Percentiles rank a stretch among this genome's conserved stretches.
These are phyloP conservation scores for Lepidocolaptes lacrymiger DNA, from an alignment of 2,797 vertebrate species.

Conservation along the genomic window DNA sequence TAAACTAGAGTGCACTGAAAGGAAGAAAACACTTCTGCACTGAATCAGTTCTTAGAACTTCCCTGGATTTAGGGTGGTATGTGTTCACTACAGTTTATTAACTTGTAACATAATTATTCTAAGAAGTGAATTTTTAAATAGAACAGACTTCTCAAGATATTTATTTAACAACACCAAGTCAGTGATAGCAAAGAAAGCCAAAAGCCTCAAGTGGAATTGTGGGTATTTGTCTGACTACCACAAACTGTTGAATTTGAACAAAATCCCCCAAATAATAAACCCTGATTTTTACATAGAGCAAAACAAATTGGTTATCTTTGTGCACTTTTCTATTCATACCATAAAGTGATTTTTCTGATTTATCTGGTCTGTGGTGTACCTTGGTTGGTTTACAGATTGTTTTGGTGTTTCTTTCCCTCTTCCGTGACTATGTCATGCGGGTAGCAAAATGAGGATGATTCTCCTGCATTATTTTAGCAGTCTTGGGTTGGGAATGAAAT, in stretches of 20 bases:
- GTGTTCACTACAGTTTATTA: neutral
- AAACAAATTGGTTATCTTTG: neutral
- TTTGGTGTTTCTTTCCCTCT: neutral
- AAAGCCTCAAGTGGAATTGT: neutral
- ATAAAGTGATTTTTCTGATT: neutral
- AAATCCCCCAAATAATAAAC: neutral
- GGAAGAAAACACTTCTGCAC: neutral
- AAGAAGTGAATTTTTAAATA: neutral
- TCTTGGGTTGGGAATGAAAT: neutral
- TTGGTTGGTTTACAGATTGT: neutral
- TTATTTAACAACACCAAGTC: neutral
- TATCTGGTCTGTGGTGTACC: neutral
- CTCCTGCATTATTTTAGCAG: neutral
- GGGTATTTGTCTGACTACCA: neutral
- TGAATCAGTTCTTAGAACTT: neutral
- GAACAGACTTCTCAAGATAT: neutral
- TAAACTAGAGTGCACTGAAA: neutral
- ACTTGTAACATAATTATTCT: neutral
- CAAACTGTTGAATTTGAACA: neutral
- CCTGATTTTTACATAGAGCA: rapidly evolving
- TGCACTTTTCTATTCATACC: neutral
- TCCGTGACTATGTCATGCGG: neutral
- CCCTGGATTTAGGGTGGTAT: neutral
- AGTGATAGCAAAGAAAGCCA: neutral
- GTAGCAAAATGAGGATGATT: neutral